Percentiles rank a stretch among this genome's conserved stretches.
Evolutionary conservation across 2,888 invertebrate genomes (phyloP).

Genomic region (Eristalinus aeneus): DNA sequence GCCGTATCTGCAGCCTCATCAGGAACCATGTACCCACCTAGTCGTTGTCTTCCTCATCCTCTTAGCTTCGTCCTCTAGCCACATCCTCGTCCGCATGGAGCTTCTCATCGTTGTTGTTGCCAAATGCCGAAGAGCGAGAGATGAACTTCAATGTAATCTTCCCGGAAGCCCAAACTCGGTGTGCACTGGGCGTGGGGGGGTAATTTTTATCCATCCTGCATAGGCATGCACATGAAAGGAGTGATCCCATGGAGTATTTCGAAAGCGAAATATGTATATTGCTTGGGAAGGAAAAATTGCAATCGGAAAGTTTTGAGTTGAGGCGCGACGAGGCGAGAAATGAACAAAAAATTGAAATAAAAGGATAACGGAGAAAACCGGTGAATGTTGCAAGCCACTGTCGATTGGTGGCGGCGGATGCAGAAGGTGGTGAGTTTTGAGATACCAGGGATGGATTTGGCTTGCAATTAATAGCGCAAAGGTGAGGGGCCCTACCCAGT

Average conservation of each 20-base stretch:
- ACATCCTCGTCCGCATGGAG: constrained; percentile 1
- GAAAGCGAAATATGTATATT: constrained; percentile 50
- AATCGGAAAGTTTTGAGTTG: constrained; percentile 34
- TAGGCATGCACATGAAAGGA: constrained; percentile 54
- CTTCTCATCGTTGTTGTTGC: not conserved
- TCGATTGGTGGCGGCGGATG: constrained; percentile 1
- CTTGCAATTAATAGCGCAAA: constrained; percentile 2
- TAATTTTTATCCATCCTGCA: constrained; percentile 59
- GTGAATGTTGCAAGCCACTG: constrained; percentile 28
- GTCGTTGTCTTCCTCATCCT: constrained; percentile 9
- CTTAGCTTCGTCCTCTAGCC: not conserved
- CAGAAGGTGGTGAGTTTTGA: not conserved
- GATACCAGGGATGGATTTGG: constrained; percentile 38
- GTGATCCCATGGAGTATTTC: constrained; percentile 48
- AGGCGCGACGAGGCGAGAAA: constrained; percentile 31
- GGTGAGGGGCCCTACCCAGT: not conserved
- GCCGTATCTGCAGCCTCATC: constrained; percentile 53
- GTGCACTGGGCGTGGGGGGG: constrained; percentile 9
- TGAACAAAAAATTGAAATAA: constrained; percentile 21
- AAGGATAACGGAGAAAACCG: constrained; percentile 48
- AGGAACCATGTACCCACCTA: constrained; percentile 34
- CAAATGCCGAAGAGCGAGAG: constrained; percentile 10
- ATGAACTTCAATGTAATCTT: constrained; percentile 63
- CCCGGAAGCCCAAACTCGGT: constrained; percentile 43
- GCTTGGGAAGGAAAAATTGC: constrained; percentile 46